Evolutionary conservation across 2,797 vertebrate species (phyloP).

Genomic region (Cyclura pinguis): DNA sequence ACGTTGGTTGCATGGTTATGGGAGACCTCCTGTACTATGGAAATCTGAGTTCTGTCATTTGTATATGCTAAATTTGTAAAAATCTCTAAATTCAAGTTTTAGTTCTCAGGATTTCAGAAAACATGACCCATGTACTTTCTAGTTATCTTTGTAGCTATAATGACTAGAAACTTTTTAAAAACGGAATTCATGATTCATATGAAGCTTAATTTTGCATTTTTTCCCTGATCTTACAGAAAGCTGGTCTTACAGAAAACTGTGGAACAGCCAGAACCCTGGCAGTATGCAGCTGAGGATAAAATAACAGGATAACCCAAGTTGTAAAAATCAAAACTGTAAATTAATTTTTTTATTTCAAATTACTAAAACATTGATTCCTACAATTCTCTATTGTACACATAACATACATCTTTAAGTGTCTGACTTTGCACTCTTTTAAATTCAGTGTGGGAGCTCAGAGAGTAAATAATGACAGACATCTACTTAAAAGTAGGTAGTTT

Average conservation of each 20-base stretch:
- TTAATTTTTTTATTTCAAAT: constrained; percentile 20
- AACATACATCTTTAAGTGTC: constrained; percentile 21
- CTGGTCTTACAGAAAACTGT: neutral
- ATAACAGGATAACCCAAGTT: neutral
- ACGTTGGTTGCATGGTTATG: too few relatives aligned
- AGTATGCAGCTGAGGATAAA: constrained; percentile 14
- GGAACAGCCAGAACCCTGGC: neutral
- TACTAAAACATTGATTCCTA: neutral
- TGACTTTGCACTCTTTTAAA: constrained; percentile 40
- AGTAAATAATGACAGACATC: constrained; percentile 39
- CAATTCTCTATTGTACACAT: neutral
- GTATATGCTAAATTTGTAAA: neutral
- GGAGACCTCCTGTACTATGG: neutral
- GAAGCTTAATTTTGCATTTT: neutral
- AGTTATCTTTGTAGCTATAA: neutral
- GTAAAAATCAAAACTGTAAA: constrained; percentile 19
- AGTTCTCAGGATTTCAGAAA: neutral
- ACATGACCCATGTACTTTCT: neutral
- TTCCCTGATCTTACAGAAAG: neutral
- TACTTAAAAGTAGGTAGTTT: constrained; percentile 42
- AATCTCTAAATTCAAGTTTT: neutral
- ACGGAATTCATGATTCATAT: neutral
- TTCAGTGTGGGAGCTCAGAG: constrained; percentile 29
- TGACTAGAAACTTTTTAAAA: neutral
- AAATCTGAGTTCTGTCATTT: neutral